Conservation (phyloP, 2,888 invertebrate species). For the Plebejus melissa region DNA sequence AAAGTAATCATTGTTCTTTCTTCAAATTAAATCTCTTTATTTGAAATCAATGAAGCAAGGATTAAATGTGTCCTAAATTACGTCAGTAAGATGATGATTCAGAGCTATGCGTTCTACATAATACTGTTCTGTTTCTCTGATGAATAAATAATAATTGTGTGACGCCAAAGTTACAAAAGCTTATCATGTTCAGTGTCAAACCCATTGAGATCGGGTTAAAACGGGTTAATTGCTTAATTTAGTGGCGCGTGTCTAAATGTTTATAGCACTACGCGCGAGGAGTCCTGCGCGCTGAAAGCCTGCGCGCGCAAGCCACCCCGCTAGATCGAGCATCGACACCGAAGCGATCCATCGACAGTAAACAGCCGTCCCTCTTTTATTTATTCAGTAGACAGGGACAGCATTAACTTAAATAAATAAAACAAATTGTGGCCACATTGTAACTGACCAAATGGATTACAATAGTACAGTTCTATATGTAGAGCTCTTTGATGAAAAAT, state of each 20-base stretch:
- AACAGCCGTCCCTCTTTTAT: constrained; percentile 31
- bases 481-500: not conserved
- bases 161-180: not conserved
- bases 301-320: constrained; percentile 68
- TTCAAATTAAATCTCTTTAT: not conserved
- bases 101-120: not conserved
- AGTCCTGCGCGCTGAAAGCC: constrained; percentile 72
- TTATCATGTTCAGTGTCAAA: constrained; percentile 6
- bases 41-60: not conserved
- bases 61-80: not conserved
- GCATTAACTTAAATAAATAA: constrained; percentile 15
- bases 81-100: not conserved
- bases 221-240: constrained; percentile 7
- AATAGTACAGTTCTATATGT: not conserved
- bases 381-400: constrained; percentile 27
- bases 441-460: not conserved
- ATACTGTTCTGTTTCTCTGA: not conserved
- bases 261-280: constrained; percentile 55
- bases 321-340: constrained; percentile 43
- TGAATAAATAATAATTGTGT: not conserved
- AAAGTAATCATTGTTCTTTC: not conserved
- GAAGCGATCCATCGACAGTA: constrained; percentile 33
- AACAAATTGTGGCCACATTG: constrained; percentile 11
- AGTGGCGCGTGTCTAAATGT: constrained; percentile 51
- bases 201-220: not conserved